Evolutionary conservation across 2,113 vertebrate species (phyloP).

Genomic region (Archocentrus centrarchus): DNA sequence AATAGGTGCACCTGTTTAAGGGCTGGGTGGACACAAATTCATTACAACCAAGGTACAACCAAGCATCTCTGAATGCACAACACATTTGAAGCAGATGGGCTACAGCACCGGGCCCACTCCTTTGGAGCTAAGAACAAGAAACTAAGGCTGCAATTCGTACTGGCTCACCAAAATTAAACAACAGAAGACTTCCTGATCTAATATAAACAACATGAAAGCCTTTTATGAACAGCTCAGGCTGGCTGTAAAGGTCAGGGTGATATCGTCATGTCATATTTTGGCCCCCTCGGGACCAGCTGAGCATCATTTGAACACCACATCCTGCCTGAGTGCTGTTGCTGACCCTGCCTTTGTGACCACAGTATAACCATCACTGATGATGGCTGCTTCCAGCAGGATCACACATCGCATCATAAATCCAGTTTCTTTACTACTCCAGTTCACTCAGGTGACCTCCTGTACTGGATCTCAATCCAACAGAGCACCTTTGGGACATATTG

Average conservation of each 20-base stretch:
- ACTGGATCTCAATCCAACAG: no score
- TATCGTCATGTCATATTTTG: neutral
- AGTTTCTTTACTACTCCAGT: no score
- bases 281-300: fast-evolving
- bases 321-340: neutral
- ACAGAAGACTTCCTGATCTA: neutral
- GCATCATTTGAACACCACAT: neutral
- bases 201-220: fast-evolving
- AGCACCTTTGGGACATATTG: no score
- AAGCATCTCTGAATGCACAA: neutral
- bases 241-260: neutral
- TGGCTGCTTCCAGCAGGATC: no score
- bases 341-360: neutral
- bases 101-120: neutral
- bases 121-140: neutral
- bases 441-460: no score
- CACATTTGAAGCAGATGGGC: neutral
- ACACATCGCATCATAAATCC: no score
- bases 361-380: no score
- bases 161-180: neutral
- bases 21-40: neutral
- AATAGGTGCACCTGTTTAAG: neutral
- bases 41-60: no score
- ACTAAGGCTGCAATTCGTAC: neutral
- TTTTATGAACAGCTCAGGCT: neutral